Percentiles rank a stretch among this genome's conserved stretches.
Conservation (phyloP, 2,888 invertebrate genomes). For the Trichogramma dendrolimi region DNA sequence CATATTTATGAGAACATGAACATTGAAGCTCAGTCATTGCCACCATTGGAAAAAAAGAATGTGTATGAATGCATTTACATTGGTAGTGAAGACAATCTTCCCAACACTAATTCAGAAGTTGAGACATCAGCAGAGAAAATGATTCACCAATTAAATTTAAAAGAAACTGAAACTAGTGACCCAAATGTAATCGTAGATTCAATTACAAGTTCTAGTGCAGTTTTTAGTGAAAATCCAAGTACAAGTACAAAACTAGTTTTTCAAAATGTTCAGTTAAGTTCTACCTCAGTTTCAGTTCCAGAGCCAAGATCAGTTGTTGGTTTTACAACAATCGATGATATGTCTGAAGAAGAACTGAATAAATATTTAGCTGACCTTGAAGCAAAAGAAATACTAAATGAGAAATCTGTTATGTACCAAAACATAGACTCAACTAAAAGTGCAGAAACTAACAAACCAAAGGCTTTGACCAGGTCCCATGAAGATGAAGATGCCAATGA, state of each 20-base stretch:
- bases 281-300: conserved; percentile 19
- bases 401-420: conserved; percentile 28
- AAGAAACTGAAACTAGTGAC: conserved; percentile 27
- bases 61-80: conserved; percentile 38
- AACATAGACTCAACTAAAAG: conserved; percentile 24
- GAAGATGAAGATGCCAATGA: conserved; percentile 43
- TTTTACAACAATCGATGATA: conserved; percentile 44
- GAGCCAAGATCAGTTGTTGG: conserved; percentile 39
- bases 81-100: conserved; percentile 31
- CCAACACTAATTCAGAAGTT: conserved; percentile 34
- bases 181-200: conserved; percentile 12
- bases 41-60: conserved; percentile 25
- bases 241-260: conserved; percentile 32
- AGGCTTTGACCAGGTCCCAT: conserved; percentile 19
- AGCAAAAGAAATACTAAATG: conserved; percentile 44
- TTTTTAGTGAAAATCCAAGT: conserved; percentile 11
- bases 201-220: conserved; percentile 4
- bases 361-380: conserved; percentile 51
- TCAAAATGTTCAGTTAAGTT: conserved; percentile 30
- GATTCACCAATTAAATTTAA: conserved; percentile 31
- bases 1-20: conserved; percentile 40
- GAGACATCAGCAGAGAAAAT: conserved; percentile 37
- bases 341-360: conserved; percentile 50
- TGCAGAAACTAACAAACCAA: conserved; percentile 29
- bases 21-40: conserved; percentile 29